Percentiles rank a stretch among this genome's conserved stretches.
These are phyloP conservation scores for Drosophila triauraria DNA, from an alignment of 1,140 invertebrate genomes.

Conservation along the genomic window DNA sequence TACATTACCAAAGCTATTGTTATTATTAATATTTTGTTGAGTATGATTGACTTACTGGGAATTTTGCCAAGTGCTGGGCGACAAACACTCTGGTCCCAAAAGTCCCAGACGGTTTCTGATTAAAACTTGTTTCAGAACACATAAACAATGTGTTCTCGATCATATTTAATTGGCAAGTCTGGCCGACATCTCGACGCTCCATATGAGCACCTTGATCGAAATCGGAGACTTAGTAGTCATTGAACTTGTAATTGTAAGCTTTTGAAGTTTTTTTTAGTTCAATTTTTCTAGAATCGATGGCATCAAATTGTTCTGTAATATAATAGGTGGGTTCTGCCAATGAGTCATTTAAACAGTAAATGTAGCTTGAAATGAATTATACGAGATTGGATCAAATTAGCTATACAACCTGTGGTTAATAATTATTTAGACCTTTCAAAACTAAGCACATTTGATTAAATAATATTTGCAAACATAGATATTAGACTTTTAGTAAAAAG, in stretches of 20 bases:
- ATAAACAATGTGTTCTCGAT: slow-evolving; percentile 27
- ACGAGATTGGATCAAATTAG: no score
- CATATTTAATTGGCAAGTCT: slow-evolving; percentile 33
- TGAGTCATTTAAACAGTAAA: neutral
- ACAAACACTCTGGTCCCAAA: slow-evolving; percentile 1
- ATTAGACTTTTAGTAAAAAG: neutral
- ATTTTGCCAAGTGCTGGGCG: slow-evolving; percentile 13
- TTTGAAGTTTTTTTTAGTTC: slow-evolving; percentile 13
- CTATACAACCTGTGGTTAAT: no score
- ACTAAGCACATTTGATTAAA: neutral
- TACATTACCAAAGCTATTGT: neutral
- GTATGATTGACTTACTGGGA: neutral
- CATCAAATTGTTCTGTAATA: neutral
- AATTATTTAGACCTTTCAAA: no score
- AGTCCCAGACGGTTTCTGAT: neutral
- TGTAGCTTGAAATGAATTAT: neutral
- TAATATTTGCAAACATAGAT: no score
- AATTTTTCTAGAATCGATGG: slow-evolving; percentile 2
- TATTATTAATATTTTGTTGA: neutral
- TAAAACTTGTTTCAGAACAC: slow-evolving; percentile 29
- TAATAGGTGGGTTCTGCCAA: neutral
- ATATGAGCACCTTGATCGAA: slow-evolving; percentile 41
- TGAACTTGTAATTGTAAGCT: slow-evolving; percentile 36
- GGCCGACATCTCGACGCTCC: slow-evolving; percentile 17
- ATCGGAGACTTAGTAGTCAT: slow-evolving; percentile 33